Evolutionary conservation across 2,888 invertebrate species (phyloP).

Genomic region (Palloptera scutellata): DNA sequence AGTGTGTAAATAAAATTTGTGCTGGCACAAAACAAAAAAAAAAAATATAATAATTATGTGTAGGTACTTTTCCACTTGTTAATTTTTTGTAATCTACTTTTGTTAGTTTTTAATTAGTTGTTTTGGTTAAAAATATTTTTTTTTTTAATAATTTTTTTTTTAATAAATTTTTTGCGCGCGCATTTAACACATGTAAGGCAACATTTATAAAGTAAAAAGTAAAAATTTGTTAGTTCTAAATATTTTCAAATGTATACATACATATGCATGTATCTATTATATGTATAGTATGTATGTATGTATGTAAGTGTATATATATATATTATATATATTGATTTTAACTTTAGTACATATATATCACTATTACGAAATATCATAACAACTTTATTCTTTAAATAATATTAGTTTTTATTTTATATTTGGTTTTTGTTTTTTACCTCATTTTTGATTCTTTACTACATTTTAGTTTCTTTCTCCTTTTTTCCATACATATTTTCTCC

Average conservation of each 20-base stretch:
- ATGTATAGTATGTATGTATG: constrained; percentile 13
- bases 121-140: constrained; percentile 25
- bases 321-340: constrained; percentile 3
- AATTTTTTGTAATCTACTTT: not conserved
- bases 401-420: no score
- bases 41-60: constrained; percentile 4
- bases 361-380: constrained; percentile 26
- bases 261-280: constrained; percentile 13
- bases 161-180: constrained; percentile 39
- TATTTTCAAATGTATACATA: not conserved
- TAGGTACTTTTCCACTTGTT: constrained; percentile 19
- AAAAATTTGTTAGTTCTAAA: constrained; percentile 14
- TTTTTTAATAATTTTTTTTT: constrained; percentile 24
- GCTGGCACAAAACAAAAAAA: not conserved
- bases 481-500: no score
- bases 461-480: not conserved
- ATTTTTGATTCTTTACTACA: constrained; percentile 6
- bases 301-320: constrained; percentile 3
- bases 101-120: not conserved
- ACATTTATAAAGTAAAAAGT: constrained; percentile 34
- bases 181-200: constrained; percentile 41
- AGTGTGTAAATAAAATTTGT: no score
- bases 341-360: constrained; percentile 23
- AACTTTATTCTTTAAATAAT: no score
- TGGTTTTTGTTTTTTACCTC: constrained; percentile 12